Conservation (phyloP, 2,797 vertebrate species). For the Gymnothorax reevesii region DNA sequence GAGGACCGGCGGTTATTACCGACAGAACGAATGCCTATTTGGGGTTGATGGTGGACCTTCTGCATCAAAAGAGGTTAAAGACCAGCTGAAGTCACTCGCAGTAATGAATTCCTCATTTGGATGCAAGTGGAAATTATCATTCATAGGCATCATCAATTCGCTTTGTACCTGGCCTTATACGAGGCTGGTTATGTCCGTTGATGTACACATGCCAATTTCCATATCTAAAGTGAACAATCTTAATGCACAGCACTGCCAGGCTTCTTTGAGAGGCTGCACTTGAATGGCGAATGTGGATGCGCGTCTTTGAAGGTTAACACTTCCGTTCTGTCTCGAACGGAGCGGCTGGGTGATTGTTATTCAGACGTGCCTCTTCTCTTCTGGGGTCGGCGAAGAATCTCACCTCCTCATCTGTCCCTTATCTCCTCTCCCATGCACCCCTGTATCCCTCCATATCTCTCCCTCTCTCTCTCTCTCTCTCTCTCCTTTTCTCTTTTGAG, state of each 20-base stretch:
- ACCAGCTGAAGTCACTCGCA: conserved; percentile 7
- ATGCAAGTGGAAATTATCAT: conserved; percentile 9
- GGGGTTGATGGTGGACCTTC: not conserved
- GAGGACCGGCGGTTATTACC: not conserved
- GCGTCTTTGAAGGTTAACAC: not conserved
- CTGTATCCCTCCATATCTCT: not conserved
- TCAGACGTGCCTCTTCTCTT: conserved; percentile 11
- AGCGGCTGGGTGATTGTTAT: conserved; percentile 10
- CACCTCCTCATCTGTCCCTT: conserved; percentile 17
- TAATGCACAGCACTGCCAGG: conserved; percentile 17
- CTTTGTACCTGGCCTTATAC: conserved; percentile 21
- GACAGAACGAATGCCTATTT: not conserved
- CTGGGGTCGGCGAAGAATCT: not conserved
- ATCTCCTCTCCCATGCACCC: not conserved
- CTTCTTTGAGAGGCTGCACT: conserved; percentile 3
- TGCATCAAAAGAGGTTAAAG: conserved; percentile 8
- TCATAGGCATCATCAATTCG: conserved; percentile 27
- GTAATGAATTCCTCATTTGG: conserved; percentile 18
- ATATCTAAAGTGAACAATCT: conserved; percentile 36
- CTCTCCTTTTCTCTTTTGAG: conserved; percentile 2
- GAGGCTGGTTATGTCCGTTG: conserved; percentile 23
- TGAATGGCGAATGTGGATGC: conserved; percentile 11
- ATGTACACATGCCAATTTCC: conserved; percentile 22
- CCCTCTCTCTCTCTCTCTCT: not conserved
- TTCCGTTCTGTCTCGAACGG: conserved; percentile 4